A percentile compares a stretch with the other conserved stretches of the same genome.
These are phyloP conservation scores for Hozukius guyotensis DNA, from an alignment of 2,797 vertebrate genomes.

Conservation along the genomic window DNA sequence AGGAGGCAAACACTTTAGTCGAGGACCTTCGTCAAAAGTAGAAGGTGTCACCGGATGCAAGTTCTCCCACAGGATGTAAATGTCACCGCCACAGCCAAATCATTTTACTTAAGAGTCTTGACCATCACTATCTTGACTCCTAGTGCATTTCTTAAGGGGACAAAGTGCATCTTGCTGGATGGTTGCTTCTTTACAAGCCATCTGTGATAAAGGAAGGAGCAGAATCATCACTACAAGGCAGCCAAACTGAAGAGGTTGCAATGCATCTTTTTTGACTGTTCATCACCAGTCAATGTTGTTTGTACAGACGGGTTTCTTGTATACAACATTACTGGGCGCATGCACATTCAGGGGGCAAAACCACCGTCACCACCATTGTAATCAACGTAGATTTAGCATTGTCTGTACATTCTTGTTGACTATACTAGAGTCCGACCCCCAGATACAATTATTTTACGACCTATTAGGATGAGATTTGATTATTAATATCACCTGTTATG, in stretches of 20 bases:
- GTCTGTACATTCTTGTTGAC: no score
- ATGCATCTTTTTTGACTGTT: neutral
- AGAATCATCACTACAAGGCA: neutral
- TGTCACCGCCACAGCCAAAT: neutral
- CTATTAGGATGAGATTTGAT: no score
- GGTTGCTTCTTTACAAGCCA: neutral
- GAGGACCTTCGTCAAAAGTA: neutral
- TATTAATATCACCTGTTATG: no score
- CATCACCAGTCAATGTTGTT: neutral
- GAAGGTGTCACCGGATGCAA: neutral
- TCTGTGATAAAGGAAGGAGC: neutral
- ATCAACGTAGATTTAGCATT: no score
- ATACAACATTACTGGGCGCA: no score
- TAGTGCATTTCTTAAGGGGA: neutral
- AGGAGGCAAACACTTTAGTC: constrained; percentile 8
- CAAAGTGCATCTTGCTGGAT: neutral
- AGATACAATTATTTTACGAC: no score
- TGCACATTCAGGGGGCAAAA: no score
- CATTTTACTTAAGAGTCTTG: neutral
- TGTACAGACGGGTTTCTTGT: neutral
- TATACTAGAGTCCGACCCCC: no score
- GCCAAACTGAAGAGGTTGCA: neutral
- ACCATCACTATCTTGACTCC: neutral
- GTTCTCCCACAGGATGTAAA: neutral
- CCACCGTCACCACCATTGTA: no score